Base-by-base conservation (phyloP, 2,113 vertebrate species). In the Leucopsar rothschildi region DNA sequence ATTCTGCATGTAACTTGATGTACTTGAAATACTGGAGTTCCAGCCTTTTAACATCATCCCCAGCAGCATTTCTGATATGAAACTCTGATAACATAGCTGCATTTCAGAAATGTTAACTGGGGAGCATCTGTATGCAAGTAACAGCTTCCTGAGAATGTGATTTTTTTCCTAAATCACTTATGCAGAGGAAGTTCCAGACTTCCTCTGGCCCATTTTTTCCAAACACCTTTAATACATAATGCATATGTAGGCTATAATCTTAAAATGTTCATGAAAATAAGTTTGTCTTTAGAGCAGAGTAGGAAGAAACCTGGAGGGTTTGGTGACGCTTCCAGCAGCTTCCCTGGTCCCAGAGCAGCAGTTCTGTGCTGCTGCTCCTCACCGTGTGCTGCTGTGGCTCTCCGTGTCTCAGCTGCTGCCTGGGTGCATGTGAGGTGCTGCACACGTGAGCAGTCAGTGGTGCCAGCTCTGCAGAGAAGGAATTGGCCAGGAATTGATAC, bases 351-450 rank as follows among this genome's bases (percentile, higher is more conserved):
- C 9, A 66, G 59, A 78, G 59, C 45, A 71, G 49, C 63, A 47
- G 63, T 33, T 88, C 53, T 53, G 23, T 33, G 3, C 25, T 56
- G 59, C 6, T 24, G 31, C n/a, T 68, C 24, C 23, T 82, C 19
- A 3, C 11, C 21, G 2, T 0, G 0, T 11, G 1, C 21, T 63
- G 4, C 73, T 65, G 28, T 29, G 57, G 23, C 37, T 39, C 24
- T 47, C 4, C 5, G 1, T 2, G 3, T 11, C n/a, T 33, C 6
- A 4, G 40, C n/a, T 11, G 28, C 25, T 71, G 23, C 9, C 22
- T 35, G 9, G 27, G 1, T 37, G 20, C 24, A 1, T 8, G 5
- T 15, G 77, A 89, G 60, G 4, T 49, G 81, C 25, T 61, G 27
- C 40, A 22, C 13, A 4, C 24, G 0, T 1, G 33, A 42, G 31